A percentile compares a stretch with the other conserved stretches of the same genome.
phyloP scores from a whole-genome alignment of 2,797 vertebrate genomes.

The Apogon hyalosoma region DNA sequence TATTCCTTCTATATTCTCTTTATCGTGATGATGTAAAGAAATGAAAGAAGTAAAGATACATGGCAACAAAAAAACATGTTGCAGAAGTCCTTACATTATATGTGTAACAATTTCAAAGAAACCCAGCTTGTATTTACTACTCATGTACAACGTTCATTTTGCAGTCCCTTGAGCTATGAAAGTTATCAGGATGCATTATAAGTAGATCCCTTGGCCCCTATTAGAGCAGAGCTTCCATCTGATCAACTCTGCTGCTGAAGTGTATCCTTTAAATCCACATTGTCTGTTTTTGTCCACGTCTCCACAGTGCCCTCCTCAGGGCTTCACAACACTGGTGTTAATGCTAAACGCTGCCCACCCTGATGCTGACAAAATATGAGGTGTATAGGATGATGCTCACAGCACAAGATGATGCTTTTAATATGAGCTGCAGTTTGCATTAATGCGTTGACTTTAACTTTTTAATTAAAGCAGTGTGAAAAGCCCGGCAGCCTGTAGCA shows the following conservation, averaged over 20 bases:
- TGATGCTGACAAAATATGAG: conserved; percentile 6
- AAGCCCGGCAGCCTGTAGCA: conserved; percentile 4
- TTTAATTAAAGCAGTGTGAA: conserved; percentile 19
- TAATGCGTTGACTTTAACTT: conserved; percentile 14
- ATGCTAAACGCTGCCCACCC: conserved; percentile 13
- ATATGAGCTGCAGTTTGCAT: conserved; percentile 21
- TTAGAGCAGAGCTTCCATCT: conserved; percentile 50
- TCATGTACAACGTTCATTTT: conserved; percentile 32
- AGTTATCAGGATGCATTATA: conserved; percentile 61
- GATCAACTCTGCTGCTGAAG: conserved; percentile 50
- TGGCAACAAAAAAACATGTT: not conserved
- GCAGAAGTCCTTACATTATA: not conserved
- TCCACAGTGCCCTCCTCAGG: conserved; percentile 81
- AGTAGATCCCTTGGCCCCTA: conserved; percentile 38
- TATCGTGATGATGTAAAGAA: conserved; percentile 15
- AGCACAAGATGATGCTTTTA: conserved; percentile 2
- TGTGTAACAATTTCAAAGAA: not conserved
- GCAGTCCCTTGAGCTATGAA: conserved; percentile 39
- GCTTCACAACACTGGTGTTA: conserved; percentile 30
- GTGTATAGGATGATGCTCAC: conserved; percentile 5
- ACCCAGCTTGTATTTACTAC: conserved; percentile 24
- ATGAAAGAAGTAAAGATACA: conserved; percentile 7
- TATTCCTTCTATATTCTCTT: conserved; percentile 6
- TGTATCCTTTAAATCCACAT: conserved; percentile 41
- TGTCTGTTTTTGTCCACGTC: conserved; percentile 52